Percentiles rank a stretch among this genome's conserved stretches.
Conservation (phyloP, 2,797 vertebrate species). For the Ceryle rudis region DNA sequence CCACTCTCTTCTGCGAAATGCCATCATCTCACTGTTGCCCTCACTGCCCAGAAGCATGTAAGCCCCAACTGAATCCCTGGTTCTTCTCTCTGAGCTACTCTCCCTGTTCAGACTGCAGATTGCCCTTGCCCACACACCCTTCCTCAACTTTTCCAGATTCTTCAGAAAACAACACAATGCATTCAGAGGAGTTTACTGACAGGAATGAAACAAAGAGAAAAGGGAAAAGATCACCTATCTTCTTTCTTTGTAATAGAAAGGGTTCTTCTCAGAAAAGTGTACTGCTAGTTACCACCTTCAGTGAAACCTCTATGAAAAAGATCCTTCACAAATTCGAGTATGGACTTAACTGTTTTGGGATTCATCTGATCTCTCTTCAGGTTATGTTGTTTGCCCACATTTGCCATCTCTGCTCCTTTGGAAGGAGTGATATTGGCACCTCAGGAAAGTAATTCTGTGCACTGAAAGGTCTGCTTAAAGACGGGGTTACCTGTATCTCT, state of each 20-base stretch:
- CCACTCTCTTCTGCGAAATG: background rate
- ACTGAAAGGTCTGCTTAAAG: background rate
- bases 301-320: background rate
- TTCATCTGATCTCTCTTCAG: background rate
- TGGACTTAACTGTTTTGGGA: background rate
- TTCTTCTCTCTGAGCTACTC: background rate
- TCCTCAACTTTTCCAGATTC: background rate
- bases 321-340: background rate
- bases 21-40: background rate
- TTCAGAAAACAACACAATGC: background rate
- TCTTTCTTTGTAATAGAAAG: background rate
- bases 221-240: background rate
- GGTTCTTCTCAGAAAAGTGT: background rate
- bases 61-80: background rate
- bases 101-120: background rate
- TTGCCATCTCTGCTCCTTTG: background rate
- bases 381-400: background rate
- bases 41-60: rapidly evolving
- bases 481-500: background rate
- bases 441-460: background rate
- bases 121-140: background rate
- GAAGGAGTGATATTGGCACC: background rate
- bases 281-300: background rate
- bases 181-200: background rate
- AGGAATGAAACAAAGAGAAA: background rate